Conservation (phyloP, 2,888 invertebrate species). For the Prosopocoilus inquinatus region DNA sequence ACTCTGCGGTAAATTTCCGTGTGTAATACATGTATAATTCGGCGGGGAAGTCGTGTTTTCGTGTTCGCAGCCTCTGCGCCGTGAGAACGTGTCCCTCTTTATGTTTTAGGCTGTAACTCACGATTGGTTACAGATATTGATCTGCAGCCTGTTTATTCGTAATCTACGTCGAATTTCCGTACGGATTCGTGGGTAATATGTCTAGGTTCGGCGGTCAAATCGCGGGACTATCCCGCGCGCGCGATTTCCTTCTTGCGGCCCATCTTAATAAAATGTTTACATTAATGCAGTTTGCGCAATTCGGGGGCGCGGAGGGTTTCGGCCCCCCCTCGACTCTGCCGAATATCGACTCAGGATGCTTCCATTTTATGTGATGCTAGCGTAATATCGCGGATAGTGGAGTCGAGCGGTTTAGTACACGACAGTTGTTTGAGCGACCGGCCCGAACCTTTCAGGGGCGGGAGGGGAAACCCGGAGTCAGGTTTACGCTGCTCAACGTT, state of each 20-base stretch:
- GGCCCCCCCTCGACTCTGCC: constrained; percentile 25
- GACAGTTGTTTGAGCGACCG: constrained; percentile 49
- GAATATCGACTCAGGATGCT: constrained; percentile 46
- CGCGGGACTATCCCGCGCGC: constrained; percentile 11
- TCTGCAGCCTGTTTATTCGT: constrained; percentile 34
- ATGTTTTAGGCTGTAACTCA: constrained; percentile 21
- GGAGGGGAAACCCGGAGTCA: constrained; percentile 37
- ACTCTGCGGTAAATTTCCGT: constrained; percentile 48
- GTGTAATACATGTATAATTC: constrained; percentile 40
- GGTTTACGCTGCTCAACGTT: constrained; percentile 45
- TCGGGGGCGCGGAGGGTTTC: constrained; percentile 19
- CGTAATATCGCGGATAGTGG: constrained; percentile 47
- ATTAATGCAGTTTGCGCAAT: constrained; percentile 26
- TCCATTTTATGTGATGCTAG: constrained; percentile 46
- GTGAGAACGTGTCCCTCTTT: constrained; percentile 19
- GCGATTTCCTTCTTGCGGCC: neutral
- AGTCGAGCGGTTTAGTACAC: constrained; percentile 45
- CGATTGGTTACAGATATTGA: constrained; percentile 34
- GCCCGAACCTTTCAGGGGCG: constrained; percentile 34
- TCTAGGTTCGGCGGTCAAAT: constrained; percentile 33
- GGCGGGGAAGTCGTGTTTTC: neutral
- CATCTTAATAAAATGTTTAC: constrained; percentile 26
- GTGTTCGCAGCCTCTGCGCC: constrained; percentile 14
- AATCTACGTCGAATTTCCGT: constrained; percentile 43
- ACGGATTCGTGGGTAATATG: constrained; percentile 34